Evolutionary conservation across 1,140 invertebrate genomes (phyloP).

Genomic region (Aporrectodea caliginosa): DNA sequence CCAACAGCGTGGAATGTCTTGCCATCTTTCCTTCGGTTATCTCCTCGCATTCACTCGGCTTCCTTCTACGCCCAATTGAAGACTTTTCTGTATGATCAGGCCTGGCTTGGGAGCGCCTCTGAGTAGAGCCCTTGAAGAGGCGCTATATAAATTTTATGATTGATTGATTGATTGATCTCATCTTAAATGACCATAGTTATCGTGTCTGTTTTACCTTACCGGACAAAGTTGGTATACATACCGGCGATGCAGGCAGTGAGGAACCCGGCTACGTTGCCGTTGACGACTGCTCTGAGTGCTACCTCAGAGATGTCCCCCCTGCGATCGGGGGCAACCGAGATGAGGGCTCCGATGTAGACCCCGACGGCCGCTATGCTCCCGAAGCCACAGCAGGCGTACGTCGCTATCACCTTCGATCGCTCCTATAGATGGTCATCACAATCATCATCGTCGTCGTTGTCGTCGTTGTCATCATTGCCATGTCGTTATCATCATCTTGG

Average conservation of each 20-base stretch:
- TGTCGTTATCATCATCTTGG: neutral
- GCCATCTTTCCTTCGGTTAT: too few species aligned
- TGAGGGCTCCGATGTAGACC: slow-evolving; percentile 76
- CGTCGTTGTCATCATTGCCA: neutral
- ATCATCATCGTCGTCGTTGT: neutral
- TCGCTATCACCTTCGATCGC: slow-evolving; percentile 75
- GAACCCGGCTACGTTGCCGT: slow-evolving; percentile 81
- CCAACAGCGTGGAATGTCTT: too few species aligned
- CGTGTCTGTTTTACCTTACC: too few species aligned
- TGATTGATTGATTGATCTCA: too few species aligned
- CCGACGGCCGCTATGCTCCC: slow-evolving; percentile 87
- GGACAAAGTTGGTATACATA: too few species aligned
- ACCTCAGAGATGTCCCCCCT: slow-evolving; percentile 63
- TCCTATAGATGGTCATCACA: slow-evolving; percentile 54
- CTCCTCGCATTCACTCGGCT: too few species aligned
- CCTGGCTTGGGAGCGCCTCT: too few species aligned
- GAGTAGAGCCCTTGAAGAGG: too few species aligned
- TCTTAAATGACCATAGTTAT: too few species aligned
- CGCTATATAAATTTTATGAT: too few species aligned
- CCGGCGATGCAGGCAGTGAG: slow-evolving; percentile 88
- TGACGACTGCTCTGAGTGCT: slow-evolving; percentile 39
- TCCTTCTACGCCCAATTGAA: too few species aligned
- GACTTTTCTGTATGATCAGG: too few species aligned
- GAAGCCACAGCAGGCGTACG: slow-evolving; percentile 92
- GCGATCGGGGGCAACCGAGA: slow-evolving; percentile 73